These are phyloP conservation scores for Ciconia nigra DNA, from an alignment of 2,797 vertebrate species.

Conservation along the genomic window DNA sequence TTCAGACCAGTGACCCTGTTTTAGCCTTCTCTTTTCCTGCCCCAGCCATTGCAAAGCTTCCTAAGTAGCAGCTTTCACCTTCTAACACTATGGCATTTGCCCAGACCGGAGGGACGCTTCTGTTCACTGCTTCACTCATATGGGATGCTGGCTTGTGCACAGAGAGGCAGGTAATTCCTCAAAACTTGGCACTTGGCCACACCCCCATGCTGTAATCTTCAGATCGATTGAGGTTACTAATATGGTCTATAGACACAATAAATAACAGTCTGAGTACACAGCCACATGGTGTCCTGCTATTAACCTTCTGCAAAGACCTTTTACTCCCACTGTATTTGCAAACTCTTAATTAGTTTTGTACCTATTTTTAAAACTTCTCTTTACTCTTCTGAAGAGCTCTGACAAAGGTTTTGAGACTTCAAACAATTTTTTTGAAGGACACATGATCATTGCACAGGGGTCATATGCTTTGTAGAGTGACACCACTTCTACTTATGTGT, in stretches of 20 bases:
- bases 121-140: neutral
- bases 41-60: neutral
- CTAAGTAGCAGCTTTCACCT: neutral
- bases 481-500: fast-evolving
- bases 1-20: neutral
- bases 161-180: neutral
- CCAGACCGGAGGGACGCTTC: neutral
- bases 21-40: neutral
- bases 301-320: neutral
- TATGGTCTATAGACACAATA: neutral
- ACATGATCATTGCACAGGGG: neutral
- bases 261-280: neutral
- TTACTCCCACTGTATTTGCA: neutral
- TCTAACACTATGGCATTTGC: neutral
- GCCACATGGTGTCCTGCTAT: neutral
- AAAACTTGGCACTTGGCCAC: neutral
- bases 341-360: neutral
- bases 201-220: neutral
- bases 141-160: neutral
- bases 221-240: neutral
- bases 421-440: neutral
- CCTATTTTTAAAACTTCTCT: neutral
- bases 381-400: neutral
- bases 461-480: neutral
- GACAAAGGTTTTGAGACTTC: neutral